phyloP scores from a whole-genome alignment of 2,888 invertebrate genomes.

The Pycnomerus fuliginosus region DNA sequence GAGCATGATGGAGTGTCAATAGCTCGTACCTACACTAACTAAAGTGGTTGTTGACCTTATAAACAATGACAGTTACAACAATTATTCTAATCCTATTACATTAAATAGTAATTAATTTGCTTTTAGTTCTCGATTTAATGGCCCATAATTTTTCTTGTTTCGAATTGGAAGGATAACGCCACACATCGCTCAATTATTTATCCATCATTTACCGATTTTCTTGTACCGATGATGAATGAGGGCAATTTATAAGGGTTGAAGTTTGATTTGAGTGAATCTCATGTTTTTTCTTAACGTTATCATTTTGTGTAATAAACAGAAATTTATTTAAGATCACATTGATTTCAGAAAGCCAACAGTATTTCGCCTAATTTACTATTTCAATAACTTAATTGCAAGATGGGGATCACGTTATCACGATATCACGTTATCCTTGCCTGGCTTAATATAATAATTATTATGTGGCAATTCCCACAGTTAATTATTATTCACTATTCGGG shows the following conservation, averaged over 20 bases:
- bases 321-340: conserved; percentile 1
- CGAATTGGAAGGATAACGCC: conserved; percentile 4
- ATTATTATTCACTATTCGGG: not conserved
- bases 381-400: conserved; percentile 7
- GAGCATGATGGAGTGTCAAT: not conserved
- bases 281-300: conserved; percentile 4
- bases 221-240: conserved; percentile 6
- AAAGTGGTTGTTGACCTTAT: not conserved
- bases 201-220: conserved; percentile 3
- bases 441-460: conserved; percentile 1
- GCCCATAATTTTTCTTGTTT: not conserved
- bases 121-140: not conserved
- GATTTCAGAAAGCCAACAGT: not conserved
- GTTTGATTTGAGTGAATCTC: conserved; percentile 2
- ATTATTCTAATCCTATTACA: not conserved
- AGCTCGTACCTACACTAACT: not conserved
- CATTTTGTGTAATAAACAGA: conserved; percentile 5
- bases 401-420: conserved; percentile 1
- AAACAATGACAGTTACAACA: not conserved
- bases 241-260: conserved; percentile 4
- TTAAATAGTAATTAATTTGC: not conserved
- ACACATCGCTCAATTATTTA: conserved; percentile 7
- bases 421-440: not conserved
- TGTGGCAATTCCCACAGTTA: not conserved
- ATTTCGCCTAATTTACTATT: conserved; percentile 3